Evolutionary conservation across 2,113 vertebrate species (phyloP).

Genomic region (Eira barbara): DNA sequence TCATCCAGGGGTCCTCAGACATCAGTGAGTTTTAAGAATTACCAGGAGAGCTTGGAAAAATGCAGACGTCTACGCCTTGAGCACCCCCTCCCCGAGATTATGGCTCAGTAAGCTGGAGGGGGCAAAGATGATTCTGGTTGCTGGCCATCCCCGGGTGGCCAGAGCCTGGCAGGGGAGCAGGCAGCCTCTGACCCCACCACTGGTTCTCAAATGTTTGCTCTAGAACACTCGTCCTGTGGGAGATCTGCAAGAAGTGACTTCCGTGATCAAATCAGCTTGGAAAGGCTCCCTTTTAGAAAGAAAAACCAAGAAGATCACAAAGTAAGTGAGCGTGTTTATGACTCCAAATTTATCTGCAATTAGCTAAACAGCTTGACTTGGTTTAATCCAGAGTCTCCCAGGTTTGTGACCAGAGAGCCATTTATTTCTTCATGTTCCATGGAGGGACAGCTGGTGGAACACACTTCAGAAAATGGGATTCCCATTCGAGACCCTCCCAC

Average conservation of each 20-base stretch:
- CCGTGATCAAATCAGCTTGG: background rate
- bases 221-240: background rate
- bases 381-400: background rate
- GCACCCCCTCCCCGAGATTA: accelerated
- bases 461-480: background rate
- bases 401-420: background rate
- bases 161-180: background rate
- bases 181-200: background rate
- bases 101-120: background rate
- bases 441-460: background rate
- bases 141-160: too few relatives aligned
- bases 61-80: background rate
- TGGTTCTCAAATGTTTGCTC: background rate
- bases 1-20: background rate
- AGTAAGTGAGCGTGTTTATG: background rate
- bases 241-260: background rate
- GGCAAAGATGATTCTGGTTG: background rate
- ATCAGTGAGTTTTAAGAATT: background rate
- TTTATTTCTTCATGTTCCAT: background rate
- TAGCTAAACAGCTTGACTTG: background rate
- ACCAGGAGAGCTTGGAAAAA: background rate
- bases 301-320: background rate
- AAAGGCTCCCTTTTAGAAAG: background rate
- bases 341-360: background rate
- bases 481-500: too few relatives aligned